A percentile compares a stretch with the other conserved stretches of the same genome.
Conservation (phyloP, 2,797 vertebrate genomes). For the Halcyon leucocephala region DNA sequence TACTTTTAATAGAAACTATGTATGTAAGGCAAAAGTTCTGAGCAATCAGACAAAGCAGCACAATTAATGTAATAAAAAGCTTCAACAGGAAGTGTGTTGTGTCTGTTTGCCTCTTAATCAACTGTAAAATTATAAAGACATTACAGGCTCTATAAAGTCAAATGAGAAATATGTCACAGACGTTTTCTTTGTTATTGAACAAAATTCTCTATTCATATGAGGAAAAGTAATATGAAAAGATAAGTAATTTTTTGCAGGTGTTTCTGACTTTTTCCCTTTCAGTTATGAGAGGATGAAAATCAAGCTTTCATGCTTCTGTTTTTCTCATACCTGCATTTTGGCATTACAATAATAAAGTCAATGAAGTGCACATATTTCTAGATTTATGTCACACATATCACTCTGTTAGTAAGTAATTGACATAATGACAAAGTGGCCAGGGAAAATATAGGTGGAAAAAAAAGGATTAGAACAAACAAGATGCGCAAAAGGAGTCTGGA, state of each 20-base stretch:
- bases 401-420: constrained; percentile 22
- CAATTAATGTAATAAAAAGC: constrained; percentile 52
- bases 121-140: constrained; percentile 20
- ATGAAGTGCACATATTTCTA: not conserved
- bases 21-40: constrained; percentile 31
- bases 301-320: not conserved
- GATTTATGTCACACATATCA: constrained; percentile 1
- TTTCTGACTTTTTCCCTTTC: not conserved
- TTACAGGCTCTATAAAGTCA: not conserved
- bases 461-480: not conserved
- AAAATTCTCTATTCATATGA: not conserved
- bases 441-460: not conserved
- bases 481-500: not conserved
- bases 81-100: constrained; percentile 43
- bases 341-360: constrained; percentile 15
- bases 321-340: not conserved
- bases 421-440: constrained; percentile 30
- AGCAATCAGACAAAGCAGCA: constrained; percentile 45
- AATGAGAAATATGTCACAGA: not conserved
- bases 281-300: not conserved
- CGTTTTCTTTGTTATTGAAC: not conserved
- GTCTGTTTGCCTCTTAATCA: constrained; percentile 51
- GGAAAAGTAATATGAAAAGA: not conserved
- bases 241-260: not conserved
- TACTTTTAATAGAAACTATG: constrained; percentile 54